Evolutionary conservation across 2,888 invertebrate genomes (phyloP), one percentile per base, ranked within the genome.

Genomic region (Scaeva pyrastri): DNA sequence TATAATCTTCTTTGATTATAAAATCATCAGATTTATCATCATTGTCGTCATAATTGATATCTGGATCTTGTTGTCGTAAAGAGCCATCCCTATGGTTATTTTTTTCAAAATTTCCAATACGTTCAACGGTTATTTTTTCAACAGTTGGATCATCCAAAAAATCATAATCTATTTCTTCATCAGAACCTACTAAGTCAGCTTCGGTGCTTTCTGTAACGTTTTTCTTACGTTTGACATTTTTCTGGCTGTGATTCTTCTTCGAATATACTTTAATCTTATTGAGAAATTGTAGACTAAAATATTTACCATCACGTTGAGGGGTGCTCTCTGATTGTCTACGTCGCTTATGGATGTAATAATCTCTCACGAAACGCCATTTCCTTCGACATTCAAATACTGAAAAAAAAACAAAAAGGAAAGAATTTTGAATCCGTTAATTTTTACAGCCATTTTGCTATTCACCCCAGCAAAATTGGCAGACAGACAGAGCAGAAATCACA

Each of bases 351-450:
- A 88, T 79, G 16, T 88, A 88, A 45, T 88, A 88, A 55, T 88
- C 88, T 10, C 88, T 45, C 6, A 87, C 81, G 14, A 88, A 88
- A 21, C 88, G 75, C 88, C 88, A 88, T 73, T 88, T 88, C 0
- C 87, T 76, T n/a, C 87, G 87, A 23, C 87, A 87, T 50, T 88
- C 88, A 16, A 66, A 60, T 16, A 81, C 88, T 88, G 26, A 3
- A 75, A 71, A 19, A 10, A 19, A 11, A 48, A 16, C 31, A 31
- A 31, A 3, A 31, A n/a, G n/a, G n/a, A n/a, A n/a, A n/a, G n/a
- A n/a, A n/a, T n/a, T n/a, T 31, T 31, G 2, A 5, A 31, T 31
- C 8, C 6, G n/a, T n/a, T n/a, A n/a, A n/a, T n/a, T n/a, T n/a
- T 2, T 19, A 39, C 14, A 39, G 39, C 14, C 36, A 56, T 11